Conservation (phyloP, 1,140 invertebrate genomes). For the Charaxes varanes region DNA sequence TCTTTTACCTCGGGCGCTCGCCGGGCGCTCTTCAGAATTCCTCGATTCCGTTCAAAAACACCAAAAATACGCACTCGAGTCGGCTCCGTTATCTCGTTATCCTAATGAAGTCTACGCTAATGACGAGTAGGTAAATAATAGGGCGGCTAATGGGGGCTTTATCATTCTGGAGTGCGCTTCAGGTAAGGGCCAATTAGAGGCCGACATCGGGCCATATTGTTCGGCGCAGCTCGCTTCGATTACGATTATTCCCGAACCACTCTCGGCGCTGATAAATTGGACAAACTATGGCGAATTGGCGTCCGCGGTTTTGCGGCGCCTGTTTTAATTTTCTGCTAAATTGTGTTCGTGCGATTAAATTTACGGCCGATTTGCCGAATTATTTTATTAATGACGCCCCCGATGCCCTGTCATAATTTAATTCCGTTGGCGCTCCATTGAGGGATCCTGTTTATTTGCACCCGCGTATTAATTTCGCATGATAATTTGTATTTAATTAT, state of each 20-base stretch:
- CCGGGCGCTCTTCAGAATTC: conserved; percentile 38
- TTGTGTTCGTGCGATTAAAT: conserved; percentile 32
- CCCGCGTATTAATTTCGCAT: conserved; percentile 4
- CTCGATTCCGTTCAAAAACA: conserved; percentile 54
- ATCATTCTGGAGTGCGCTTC: conserved; percentile 73
- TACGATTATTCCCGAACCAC: conserved; percentile 70
- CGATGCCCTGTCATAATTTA: conserved; percentile 8
- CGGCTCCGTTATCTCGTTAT: conserved; percentile 72
- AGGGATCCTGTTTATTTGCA: conserved; percentile 7
- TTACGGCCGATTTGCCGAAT: conserved; percentile 27
- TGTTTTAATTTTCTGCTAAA: conserved; percentile 59
- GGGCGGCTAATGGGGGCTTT: conserved; percentile 72
- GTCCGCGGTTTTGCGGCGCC: conserved; percentile 51
- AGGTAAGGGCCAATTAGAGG: conserved; percentile 73
- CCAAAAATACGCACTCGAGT: conserved; percentile 60
- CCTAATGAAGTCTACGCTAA: conserved; percentile 74
- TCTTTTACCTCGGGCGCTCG: conserved; percentile 32
- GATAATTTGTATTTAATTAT: no score
- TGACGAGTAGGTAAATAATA: conserved; percentile 74
- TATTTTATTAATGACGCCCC: conserved; percentile 18
- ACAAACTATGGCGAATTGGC: conserved; percentile 69
- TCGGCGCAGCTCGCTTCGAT: conserved; percentile 68
- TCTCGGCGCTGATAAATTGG: conserved; percentile 69
- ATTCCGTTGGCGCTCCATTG: conserved; percentile 8
- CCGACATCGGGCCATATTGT: conserved; percentile 72